Percentiles rank a stretch among this genome's conserved stretches.
These are phyloP conservation scores for Falcunculus frontatus DNA, from an alignment of 2,113 vertebrate species.

Conservation along the genomic window DNA sequence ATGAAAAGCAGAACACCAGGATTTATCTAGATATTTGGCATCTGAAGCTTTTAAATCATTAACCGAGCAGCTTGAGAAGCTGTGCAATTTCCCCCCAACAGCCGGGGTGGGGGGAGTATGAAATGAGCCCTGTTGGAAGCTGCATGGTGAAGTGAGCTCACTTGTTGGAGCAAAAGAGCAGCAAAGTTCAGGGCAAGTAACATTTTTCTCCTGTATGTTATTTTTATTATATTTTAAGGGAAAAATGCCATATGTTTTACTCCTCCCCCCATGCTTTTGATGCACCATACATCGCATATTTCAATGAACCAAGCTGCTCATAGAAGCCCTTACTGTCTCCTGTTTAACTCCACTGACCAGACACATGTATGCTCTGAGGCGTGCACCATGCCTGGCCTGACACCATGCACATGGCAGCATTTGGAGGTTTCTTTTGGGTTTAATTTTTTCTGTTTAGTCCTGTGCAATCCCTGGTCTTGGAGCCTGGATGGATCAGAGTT, in stretches of 20 bases:
- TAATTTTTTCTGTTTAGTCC: background rate
- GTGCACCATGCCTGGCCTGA: background rate
- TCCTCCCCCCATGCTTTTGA: background rate
- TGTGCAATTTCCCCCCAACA: background rate
- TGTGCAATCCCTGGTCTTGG: background rate
- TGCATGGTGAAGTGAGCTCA: background rate
- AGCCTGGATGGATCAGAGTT: background rate
- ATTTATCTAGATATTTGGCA: background rate
- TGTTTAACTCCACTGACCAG: background rate
- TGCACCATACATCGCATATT: background rate
- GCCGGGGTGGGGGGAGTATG: background rate
- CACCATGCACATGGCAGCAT: background rate
- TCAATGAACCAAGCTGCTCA: background rate
- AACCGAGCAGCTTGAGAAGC: constrained; percentile 18
- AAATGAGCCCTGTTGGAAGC: background rate
- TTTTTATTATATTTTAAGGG: background rate
- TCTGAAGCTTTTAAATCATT: constrained; percentile 30
- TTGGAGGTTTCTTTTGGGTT: background rate
- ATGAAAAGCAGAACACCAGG: constrained; percentile 1
- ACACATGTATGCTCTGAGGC: background rate
- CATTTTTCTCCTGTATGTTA: background rate
- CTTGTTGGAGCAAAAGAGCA: background rate
- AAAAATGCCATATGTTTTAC: background rate
- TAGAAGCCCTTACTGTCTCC: background rate
- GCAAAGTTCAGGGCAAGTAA: background rate